Percentiles rank a stretch among this genome's conserved stretches.
Conservation (phyloP, 2,888 invertebrate genomes). For the Toxonevra muliebris region DNA sequence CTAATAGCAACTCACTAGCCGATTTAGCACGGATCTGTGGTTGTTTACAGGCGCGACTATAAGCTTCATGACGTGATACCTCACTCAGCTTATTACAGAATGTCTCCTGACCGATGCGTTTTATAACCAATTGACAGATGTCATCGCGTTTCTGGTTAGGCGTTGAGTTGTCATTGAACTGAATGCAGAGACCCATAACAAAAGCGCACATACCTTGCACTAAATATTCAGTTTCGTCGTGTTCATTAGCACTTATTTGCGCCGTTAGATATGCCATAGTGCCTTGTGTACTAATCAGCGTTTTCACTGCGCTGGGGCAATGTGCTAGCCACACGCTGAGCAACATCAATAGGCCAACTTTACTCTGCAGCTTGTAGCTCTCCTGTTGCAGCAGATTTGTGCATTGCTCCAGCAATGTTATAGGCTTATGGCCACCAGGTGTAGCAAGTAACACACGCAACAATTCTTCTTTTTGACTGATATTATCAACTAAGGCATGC, state of each 20-base stretch:
- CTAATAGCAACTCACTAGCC: conserved; percentile 83
- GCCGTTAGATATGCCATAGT: conserved; percentile 87
- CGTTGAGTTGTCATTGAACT: conserved; percentile 86
- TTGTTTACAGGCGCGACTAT: conserved; percentile 91
- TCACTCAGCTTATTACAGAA: conserved; percentile 86
- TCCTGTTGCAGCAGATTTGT: conserved; percentile 85
- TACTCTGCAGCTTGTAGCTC: conserved; percentile 71
- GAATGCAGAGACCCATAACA: conserved; percentile 89
- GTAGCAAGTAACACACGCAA: conserved; percentile 90
- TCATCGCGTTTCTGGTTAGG: conserved; percentile 79
- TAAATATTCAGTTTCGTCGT: conserved; percentile 89
- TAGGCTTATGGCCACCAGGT: conserved; percentile 82
- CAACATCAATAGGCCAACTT: conserved; percentile 91
- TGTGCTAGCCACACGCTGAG: conserved; percentile 87
- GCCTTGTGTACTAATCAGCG: conserved; percentile 80
- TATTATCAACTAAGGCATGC: conserved; percentile 88
- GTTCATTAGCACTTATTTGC: conserved; percentile 82
- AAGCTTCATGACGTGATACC: conserved; percentile 88
- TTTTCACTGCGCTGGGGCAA: conserved; percentile 83
- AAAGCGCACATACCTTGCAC: conserved; percentile 91
- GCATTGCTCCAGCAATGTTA: conserved; percentile 90
- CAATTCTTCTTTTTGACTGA: conserved; percentile 87
- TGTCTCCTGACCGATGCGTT: conserved; percentile 89
- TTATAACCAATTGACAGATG: conserved; percentile 80
- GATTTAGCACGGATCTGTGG: conserved; percentile 85